These are phyloP conservation scores for Spilarctia lutea DNA, from an alignment of 2,888 invertebrate genomes.

Conservation along the genomic window DNA sequence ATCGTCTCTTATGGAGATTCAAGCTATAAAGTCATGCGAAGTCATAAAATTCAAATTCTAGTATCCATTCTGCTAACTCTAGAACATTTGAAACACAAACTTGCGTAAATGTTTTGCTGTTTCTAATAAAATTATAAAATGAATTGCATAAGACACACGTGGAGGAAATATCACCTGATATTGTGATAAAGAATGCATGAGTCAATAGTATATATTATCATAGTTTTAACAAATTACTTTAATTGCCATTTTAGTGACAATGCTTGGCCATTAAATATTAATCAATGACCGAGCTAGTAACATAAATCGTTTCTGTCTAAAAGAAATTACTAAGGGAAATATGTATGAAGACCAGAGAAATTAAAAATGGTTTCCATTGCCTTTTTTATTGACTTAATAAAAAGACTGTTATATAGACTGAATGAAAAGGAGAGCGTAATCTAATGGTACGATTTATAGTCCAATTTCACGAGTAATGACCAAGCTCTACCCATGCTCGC, in stretches of 20 bases:
- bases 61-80: background rate
- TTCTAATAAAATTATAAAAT: conserved; percentile 1
- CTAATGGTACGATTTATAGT: background rate
- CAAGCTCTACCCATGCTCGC: background rate
- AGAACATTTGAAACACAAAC: background rate
- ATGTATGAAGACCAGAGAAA: background rate
- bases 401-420: background rate
- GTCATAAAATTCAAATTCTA: background rate
- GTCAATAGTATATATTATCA: background rate
- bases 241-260: background rate
- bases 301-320: background rate
- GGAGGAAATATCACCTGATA: conserved; percentile 11
- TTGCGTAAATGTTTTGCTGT: conserved; percentile 1
- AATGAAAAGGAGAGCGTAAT: background rate
- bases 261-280: background rate
- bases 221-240: background rate
- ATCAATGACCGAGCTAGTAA: background rate
- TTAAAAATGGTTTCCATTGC: background rate
- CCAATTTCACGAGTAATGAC: background rate
- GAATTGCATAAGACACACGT: conserved; percentile 8
- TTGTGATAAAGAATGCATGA: conserved; percentile 9
- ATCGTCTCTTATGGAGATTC: background rate
- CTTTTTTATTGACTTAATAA: too few relatives aligned
- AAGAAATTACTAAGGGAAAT: background rate
- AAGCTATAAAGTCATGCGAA: background rate